Conservation (phyloP, 2,113 vertebrate genomes). For the Sylvietta virens region DNA sequence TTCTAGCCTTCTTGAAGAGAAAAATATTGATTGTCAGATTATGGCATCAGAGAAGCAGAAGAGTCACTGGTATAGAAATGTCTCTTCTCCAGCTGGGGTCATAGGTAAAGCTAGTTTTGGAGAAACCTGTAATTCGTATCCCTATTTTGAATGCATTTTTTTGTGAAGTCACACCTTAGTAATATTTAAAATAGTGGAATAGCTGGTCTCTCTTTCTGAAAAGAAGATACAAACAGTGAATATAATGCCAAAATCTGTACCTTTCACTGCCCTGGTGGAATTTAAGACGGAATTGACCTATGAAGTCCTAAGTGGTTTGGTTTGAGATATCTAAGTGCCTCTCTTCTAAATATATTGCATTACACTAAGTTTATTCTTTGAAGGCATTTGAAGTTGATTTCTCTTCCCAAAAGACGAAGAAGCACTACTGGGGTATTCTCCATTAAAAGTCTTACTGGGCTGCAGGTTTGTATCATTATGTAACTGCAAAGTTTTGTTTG, state of each 20-base stretch:
- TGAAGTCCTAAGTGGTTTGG: background rate
- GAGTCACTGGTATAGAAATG: background rate
- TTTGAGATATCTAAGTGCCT: background rate
- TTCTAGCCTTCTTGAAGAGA: background rate
- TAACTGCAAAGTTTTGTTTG: background rate
- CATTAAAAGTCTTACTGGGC: background rate
- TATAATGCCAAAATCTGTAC: background rate
- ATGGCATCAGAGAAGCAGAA: background rate
- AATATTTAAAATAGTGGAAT: background rate
- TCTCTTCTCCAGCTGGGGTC: background rate
- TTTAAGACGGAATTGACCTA: background rate
- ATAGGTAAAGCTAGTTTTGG: background rate
- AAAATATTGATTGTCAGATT: background rate
- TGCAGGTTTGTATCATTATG: background rate
- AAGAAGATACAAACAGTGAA: background rate
- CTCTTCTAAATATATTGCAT: background rate
- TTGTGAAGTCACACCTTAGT: background rate
- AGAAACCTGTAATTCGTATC: background rate
- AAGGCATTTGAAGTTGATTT: background rate
- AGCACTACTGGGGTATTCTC: background rate
- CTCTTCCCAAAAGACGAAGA: background rate
- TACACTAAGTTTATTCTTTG: background rate
- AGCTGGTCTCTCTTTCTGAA: background rate
- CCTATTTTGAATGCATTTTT: background rate
- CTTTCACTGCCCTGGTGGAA: background rate